Conservation (phyloP, 1,140 invertebrate species). For the Pinna nobilis region DNA sequence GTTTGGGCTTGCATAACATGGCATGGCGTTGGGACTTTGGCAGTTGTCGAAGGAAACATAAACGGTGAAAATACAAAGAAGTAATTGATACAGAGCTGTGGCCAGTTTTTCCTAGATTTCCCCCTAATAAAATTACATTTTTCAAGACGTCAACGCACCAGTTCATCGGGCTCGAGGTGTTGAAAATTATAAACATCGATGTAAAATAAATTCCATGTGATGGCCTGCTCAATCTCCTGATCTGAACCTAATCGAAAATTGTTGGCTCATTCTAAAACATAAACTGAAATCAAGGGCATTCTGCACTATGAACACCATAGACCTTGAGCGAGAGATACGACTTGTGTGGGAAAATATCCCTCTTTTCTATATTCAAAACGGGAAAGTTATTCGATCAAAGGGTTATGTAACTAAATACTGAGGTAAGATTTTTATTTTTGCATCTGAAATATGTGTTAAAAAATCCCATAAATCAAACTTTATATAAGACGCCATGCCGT, state of each 20-base stretch:
- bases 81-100: not conserved
- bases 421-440: not conserved
- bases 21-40: not conserved
- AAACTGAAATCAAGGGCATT: not conserved
- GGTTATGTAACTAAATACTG: conserved; percentile 16
- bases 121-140: not conserved
- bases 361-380: not conserved
- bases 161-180: conserved; percentile 1
- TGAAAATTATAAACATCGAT: not conserved
- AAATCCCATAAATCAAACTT: too few relatives aligned
- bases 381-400: conserved; percentile 22
- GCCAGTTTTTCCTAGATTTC: not conserved
- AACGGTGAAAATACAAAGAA: not conserved
- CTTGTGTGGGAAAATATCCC: not conserved
- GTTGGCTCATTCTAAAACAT: not conserved
- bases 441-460: too few relatives aligned
- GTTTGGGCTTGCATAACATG: conserved; percentile 2
- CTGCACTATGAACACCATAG: not conserved
- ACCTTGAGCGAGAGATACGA: not conserved
- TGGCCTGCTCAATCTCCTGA: conserved; percentile 6
- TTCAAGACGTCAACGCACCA: conserved; percentile 12
- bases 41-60: not conserved
- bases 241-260: conserved; percentile 27
- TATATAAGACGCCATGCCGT: too few relatives aligned
- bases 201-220: not conserved